Evolutionary conservation across 2,797 vertebrate species (phyloP).

Genomic region (Amazona ochrocephala): DNA sequence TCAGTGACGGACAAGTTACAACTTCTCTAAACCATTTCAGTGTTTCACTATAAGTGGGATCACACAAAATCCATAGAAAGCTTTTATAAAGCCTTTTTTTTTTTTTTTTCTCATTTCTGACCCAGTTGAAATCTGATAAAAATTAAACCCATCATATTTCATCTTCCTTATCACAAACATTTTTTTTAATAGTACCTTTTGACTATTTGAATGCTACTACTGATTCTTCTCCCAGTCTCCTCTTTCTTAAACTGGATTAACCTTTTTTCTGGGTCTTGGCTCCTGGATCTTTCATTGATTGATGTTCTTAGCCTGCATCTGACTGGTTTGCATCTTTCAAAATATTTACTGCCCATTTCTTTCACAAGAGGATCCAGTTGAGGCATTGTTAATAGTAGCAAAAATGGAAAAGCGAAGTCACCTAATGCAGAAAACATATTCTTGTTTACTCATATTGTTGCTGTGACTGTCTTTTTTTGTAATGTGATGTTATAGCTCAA

Average conservation of each 20-base stretch:
- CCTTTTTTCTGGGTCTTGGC: not conserved
- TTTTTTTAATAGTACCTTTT: not conserved
- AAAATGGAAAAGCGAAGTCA: not conserved
- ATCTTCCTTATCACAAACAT: not conserved
- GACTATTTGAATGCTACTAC: not conserved
- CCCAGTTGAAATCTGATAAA: not conserved
- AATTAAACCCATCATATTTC: not conserved
- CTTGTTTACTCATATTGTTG: not conserved
- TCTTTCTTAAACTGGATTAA: not conserved
- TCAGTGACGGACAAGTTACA: no score
- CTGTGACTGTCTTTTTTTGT: rapidly evolving
- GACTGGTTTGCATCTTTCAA: not conserved
- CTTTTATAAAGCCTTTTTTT: not conserved
- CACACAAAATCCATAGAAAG: no score
- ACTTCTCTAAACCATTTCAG: no score
- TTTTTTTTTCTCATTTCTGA: not conserved
- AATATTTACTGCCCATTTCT: not conserved
- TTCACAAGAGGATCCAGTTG: not conserved
- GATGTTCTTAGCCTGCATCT: not conserved
- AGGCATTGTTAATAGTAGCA: not conserved
- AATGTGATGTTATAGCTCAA: not conserved
- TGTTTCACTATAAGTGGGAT: no score
- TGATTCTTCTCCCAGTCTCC: not conserved
- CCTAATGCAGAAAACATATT: not conserved
- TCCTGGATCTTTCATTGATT: not conserved